These are phyloP conservation scores for Eriocheir sinensis DNA, from an alignment of 1,140 invertebrate species.

Conservation along the genomic window DNA sequence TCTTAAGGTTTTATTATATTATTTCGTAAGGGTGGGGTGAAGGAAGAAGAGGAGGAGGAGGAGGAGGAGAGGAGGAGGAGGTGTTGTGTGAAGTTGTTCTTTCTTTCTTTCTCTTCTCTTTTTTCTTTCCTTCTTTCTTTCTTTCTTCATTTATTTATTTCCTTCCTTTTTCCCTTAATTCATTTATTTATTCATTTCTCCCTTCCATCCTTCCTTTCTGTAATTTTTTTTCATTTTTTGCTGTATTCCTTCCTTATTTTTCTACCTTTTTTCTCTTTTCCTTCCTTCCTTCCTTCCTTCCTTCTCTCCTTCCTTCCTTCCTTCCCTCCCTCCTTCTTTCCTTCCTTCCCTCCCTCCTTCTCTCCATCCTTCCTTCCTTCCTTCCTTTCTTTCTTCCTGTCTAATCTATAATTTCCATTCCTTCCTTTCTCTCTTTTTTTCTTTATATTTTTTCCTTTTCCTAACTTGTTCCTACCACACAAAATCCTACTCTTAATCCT, in stretches of 20 bases:
- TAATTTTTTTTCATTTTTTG: neutral
- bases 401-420: too few species aligned
- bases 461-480: too few species aligned
- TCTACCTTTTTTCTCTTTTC: neutral
- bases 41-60: too few species aligned
- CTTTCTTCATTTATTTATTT: neutral
- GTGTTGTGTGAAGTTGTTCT: too few species aligned
- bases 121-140: neutral
- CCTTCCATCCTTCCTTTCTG: neutral
- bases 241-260: neutral
- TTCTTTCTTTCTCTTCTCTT: too few species aligned
- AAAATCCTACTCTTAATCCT: too few species aligned
- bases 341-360: too few species aligned
- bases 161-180: neutral
- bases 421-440: neutral
- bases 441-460: neutral
- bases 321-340: neutral
- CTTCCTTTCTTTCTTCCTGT: too few species aligned
- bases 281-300: neutral
- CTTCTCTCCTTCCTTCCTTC: neutral
- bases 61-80: too few species aligned
- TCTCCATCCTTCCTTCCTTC: too few species aligned
- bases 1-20: too few species aligned
- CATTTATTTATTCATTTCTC: neutral
- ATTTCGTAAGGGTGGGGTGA: too few species aligned